Conservation (phyloP, 1,140 invertebrate genomes). For the Agrilus planipennis region DNA sequence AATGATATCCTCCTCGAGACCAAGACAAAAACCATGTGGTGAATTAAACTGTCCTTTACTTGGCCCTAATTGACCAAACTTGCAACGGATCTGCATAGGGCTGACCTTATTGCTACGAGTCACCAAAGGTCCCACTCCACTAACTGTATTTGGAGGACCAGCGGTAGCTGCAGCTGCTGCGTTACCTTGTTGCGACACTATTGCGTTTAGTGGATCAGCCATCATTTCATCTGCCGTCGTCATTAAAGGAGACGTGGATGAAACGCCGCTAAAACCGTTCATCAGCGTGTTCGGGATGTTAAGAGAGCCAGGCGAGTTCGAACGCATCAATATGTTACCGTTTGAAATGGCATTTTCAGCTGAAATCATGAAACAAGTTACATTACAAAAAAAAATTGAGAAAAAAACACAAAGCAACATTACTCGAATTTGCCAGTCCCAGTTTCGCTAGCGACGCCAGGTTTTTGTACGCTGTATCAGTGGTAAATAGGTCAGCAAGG, state of each 20-base stretch:
- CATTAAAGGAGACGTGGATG: constrained; percentile 49
- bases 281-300: constrained; percentile 35
- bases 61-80: constrained; percentile 87
- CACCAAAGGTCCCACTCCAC: neutral
- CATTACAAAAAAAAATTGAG: constrained; percentile 2
- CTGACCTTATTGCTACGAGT: constrained; percentile 59
- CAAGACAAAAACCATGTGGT: constrained; percentile 92
- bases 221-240: constrained; percentile 36
- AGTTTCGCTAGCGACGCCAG: constrained; percentile 79
- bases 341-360: constrained; percentile 17
- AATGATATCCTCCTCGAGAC: constrained; percentile 87
- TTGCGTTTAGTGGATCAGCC: constrained; percentile 29
- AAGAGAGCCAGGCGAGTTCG: constrained; percentile 33
- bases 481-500: constrained; percentile 59
- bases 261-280: constrained; percentile 43
- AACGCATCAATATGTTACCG: constrained; percentile 34
- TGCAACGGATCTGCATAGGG: constrained; percentile 78
- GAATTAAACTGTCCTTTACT: constrained; percentile 91
- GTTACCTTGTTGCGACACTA: constrained; percentile 18
- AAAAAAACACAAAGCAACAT: constrained; percentile 5
- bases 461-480: constrained; percentile 75
- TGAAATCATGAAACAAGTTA: constrained; percentile 8
- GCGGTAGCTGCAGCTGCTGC: constrained; percentile 25
- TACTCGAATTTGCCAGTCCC: constrained; percentile 37
- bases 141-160: constrained; percentile 30